These are phyloP conservation scores for Beroe forskalii DNA, from an alignment of 37 sponge, comb jelly and placozoan genomes.

Conservation along the genomic window DNA sequence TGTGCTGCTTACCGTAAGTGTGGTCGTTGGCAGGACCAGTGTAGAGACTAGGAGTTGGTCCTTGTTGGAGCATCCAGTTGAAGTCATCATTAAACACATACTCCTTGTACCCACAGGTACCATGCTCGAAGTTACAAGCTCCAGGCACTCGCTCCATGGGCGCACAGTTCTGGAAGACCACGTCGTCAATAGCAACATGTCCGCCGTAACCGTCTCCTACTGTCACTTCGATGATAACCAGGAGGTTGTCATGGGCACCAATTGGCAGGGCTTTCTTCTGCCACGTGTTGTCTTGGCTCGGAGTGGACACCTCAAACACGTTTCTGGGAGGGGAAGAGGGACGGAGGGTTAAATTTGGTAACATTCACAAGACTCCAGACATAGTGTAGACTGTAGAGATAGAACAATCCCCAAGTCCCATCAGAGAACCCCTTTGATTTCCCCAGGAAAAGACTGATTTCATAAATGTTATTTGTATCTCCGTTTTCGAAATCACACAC, in stretches of 20 bases:
- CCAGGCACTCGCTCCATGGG: conserved; percentile 53
- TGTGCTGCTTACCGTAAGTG: conserved; percentile 59
- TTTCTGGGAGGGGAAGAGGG: conserved; percentile 14
- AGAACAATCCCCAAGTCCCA: too few species aligned
- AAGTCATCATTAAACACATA: conserved; percentile 48
- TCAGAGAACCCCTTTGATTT: too few species aligned
- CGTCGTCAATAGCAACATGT: conserved; percentile 70
- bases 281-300: conserved; percentile 52
- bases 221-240: not conserved
- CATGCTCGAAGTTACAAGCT: conserved; percentile 67
- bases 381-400: too few species aligned
- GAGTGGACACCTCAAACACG: not conserved
- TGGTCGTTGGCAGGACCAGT: conserved; percentile 64
- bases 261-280: conserved; percentile 25
- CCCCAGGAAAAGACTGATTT: too few species aligned
- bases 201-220: conserved; percentile 43
- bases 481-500: too few species aligned
- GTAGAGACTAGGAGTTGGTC: conserved; percentile 43
- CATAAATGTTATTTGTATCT: too few species aligned
- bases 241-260: conserved; percentile 6
- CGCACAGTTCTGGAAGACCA: conserved; percentile 60
- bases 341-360: too few species aligned
- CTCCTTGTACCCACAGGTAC: conserved; percentile 66
- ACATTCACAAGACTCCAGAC: too few species aligned
- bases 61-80: conserved; percentile 46